These are phyloP conservation scores for Rhinogobio ventralis DNA, from an alignment of 2,797 vertebrate genomes.

Conservation along the genomic window DNA sequence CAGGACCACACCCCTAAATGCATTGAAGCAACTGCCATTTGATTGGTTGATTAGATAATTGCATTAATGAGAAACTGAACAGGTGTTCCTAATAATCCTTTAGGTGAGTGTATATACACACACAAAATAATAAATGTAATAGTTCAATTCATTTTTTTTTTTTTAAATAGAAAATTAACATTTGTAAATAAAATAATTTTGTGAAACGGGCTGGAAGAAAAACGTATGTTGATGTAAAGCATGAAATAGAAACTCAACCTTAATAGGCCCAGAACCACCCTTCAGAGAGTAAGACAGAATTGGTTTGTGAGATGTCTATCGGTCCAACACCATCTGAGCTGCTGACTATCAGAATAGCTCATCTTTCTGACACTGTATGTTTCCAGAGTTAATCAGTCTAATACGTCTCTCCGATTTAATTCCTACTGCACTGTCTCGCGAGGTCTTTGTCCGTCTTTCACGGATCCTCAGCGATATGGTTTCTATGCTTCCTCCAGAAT, in stretches of 20 bases:
- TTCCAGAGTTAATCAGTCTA: conserved; percentile 15
- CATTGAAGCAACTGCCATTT: too few relatives aligned
- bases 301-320: conserved; percentile 3
- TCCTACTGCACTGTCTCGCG: background rate
- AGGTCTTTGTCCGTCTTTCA: background rate
- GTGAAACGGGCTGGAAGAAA: background rate
- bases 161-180: background rate
- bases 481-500: conserved; percentile 20
- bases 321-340: background rate
- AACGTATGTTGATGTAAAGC: background rate
- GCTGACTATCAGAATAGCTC: background rate
- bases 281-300: background rate
- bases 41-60: too few relatives aligned
- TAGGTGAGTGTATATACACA: too few relatives aligned
- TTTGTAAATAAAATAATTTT: background rate
- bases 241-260: background rate
- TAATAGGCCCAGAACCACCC: background rate
- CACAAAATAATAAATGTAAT: too few relatives aligned
- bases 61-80: too few relatives aligned
- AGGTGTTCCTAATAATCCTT: too few relatives aligned
- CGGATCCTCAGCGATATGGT: background rate
- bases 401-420: conserved; percentile 9
- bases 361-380: conserved; percentile 20
- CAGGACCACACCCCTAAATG: too few relatives aligned
- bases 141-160: too few relatives aligned